These are phyloP conservation scores for Rhodophaea formosa DNA, from an alignment of 2,888 invertebrate genomes.

Conservation along the genomic window DNA sequence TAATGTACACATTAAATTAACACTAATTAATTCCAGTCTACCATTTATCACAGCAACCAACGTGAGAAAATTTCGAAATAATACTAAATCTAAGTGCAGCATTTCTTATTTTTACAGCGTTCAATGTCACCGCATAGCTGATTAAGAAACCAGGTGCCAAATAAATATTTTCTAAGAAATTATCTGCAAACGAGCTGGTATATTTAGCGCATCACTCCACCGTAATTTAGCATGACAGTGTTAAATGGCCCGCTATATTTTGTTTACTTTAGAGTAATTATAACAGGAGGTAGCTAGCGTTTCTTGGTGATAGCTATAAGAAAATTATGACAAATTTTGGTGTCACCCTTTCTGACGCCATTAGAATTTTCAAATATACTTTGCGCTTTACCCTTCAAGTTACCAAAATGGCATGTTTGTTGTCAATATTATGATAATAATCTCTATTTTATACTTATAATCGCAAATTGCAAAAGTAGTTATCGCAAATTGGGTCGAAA, in stretches of 20 bases:
- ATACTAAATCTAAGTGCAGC: background rate
- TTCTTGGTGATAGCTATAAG: background rate
- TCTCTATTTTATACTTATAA: no score
- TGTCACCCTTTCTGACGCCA: no score
- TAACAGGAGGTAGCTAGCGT: constrained; percentile 47
- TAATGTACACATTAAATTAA: background rate
- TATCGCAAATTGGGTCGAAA: no score
- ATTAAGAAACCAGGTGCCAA: constrained; percentile 19
- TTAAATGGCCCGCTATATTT: constrained; percentile 63
- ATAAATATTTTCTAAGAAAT: constrained; percentile 21
- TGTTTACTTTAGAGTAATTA: constrained; percentile 62
- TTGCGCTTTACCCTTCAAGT: no score
- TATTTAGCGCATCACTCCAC: constrained; percentile 32
- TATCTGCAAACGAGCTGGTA: constrained; percentile 20
- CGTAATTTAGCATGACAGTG: constrained; percentile 64
- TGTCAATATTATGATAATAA: no score
- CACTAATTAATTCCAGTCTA: background rate
- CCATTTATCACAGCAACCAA: background rate
- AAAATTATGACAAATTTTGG: background rate
- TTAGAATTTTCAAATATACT: no score
- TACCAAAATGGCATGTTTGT: no score
- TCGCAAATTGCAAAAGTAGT: no score
- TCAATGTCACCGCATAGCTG: constrained; percentile 12
- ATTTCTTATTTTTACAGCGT: constrained; percentile 5
- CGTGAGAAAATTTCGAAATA: background rate